Evolutionary conservation across 1,140 invertebrate genomes (phyloP).

Genomic region (Drosophila paulistorum): DNA sequence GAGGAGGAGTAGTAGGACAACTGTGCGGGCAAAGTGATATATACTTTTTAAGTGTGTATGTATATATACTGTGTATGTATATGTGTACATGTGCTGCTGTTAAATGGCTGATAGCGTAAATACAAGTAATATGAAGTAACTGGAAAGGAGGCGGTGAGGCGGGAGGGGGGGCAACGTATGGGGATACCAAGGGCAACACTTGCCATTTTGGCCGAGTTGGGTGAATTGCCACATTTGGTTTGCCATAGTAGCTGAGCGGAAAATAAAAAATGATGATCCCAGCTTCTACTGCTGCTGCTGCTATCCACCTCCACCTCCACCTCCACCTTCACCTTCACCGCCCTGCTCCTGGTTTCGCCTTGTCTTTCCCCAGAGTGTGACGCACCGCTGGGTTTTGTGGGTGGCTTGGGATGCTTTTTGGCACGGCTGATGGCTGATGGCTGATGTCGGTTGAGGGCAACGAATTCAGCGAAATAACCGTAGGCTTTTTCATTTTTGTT

Average conservation of each 20-base stretch:
- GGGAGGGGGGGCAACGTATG: neutral
- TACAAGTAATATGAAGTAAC: conserved; percentile 55
- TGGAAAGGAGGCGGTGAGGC: neutral
- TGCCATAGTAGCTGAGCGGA: conserved; percentile 67
- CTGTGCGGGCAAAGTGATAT: conserved; percentile 28
- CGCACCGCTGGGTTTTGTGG: conserved; percentile 52
- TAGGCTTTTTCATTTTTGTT: conserved; percentile 65
- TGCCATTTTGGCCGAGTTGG: conserved; percentile 54
- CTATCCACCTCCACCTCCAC: neutral
- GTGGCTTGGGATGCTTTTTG: neutral
- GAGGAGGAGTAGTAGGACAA: conserved; percentile 4
- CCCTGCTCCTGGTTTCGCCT: neutral
- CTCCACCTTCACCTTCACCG: neutral
- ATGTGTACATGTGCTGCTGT: conserved; percentile 28
- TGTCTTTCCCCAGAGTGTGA: conserved; percentile 34
- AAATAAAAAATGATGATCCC: conserved; percentile 82
- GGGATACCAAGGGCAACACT: conserved; percentile 27
- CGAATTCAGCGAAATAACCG: conserved; percentile 70
- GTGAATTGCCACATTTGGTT: conserved; percentile 60
- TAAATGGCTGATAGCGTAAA: conserved; percentile 78
- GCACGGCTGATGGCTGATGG: too few species aligned
- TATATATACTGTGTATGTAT: neutral
- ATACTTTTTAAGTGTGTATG: neutral
- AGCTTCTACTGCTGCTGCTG: conserved; percentile 30
- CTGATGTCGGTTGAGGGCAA: conserved; percentile 18